A percentile compares a stretch with the other conserved stretches of the same genome.
These are phyloP conservation scores for Caiman crocodilus DNA, from an alignment of 2,797 vertebrate species.

Conservation along the genomic window DNA sequence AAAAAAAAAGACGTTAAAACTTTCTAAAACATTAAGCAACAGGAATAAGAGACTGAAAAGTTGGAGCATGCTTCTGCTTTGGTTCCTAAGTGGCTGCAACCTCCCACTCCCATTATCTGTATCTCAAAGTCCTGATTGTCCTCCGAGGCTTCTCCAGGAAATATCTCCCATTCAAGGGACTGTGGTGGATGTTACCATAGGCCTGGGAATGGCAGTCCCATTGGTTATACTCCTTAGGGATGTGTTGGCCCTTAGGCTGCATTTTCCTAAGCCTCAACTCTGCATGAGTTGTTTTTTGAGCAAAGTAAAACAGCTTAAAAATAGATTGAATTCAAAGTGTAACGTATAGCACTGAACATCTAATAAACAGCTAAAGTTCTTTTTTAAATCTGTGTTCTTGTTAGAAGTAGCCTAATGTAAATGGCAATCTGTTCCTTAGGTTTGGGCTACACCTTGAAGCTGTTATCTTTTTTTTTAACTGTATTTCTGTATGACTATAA, in stretches of 20 bases:
- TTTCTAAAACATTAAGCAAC: not conserved
- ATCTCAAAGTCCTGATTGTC: conserved; percentile 42
- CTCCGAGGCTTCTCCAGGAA: conserved; percentile 23
- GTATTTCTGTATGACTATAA: too few relatives aligned
- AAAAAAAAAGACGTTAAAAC: conserved; percentile 33
- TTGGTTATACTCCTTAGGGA: not conserved
- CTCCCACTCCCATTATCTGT: not conserved
- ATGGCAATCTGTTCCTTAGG: not conserved
- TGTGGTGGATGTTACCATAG: conserved; percentile 26
- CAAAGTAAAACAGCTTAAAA: conserved; percentile 1
- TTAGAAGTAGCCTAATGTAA: not conserved
- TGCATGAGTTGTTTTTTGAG: not conserved
- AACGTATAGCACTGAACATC: not conserved
- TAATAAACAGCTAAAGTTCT: not conserved
- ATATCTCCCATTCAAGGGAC: conserved; percentile 30
- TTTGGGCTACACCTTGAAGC: too few relatives aligned
- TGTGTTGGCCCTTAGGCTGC: not conserved
- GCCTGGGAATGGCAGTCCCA: not conserved
- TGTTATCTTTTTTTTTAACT: too few relatives aligned
- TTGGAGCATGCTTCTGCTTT: conserved; percentile 49
- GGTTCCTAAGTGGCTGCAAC: not conserved
- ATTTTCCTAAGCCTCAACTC: not conserved
- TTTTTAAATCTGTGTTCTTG: not conserved
- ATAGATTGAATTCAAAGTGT: not conserved
- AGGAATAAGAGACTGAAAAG: conserved; percentile 25